Percentiles rank a stretch among this genome's conserved stretches.
Conservation (phyloP, 2,888 invertebrate genomes). For the Metellina segmentata region DNA sequence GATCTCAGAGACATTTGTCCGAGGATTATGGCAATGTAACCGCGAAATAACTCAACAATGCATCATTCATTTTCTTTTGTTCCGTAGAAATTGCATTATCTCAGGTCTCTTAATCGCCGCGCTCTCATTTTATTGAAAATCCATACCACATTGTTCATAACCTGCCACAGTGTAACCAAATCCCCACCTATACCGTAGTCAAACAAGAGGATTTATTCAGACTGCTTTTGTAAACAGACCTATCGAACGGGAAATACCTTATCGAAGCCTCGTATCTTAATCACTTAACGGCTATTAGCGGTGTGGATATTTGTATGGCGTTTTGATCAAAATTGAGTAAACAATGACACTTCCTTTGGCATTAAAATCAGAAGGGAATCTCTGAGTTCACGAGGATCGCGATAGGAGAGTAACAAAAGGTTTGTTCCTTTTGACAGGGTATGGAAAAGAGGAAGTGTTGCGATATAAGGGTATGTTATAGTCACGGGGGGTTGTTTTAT, state of each 20-base stretch:
- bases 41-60: background rate
- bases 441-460: constrained; percentile 16
- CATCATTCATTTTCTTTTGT: background rate
- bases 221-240: constrained; percentile 21
- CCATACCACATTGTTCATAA: constrained; percentile 25
- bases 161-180: constrained; percentile 9
- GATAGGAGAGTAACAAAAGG: constrained; percentile 52
- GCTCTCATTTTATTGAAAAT: constrained; percentile 37
- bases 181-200: background rate
- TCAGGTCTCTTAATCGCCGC: background rate
- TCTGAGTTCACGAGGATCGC: background rate
- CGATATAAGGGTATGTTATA: no score
- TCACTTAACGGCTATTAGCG: constrained; percentile 53
- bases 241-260: constrained; percentile 40
- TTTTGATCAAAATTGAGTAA: constrained; percentile 42
- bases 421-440: constrained; percentile 13
- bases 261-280: constrained; percentile 31
- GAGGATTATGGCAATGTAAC: no score
- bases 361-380: constrained; percentile 30
- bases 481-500: no score
- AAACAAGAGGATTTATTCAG: background rate
- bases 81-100: background rate
- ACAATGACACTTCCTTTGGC: constrained; percentile 30
- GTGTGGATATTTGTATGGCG: constrained; percentile 35
- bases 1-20: no score